Conservation (phyloP, 2,113 vertebrate species). For the Tor tambroides region DNA sequence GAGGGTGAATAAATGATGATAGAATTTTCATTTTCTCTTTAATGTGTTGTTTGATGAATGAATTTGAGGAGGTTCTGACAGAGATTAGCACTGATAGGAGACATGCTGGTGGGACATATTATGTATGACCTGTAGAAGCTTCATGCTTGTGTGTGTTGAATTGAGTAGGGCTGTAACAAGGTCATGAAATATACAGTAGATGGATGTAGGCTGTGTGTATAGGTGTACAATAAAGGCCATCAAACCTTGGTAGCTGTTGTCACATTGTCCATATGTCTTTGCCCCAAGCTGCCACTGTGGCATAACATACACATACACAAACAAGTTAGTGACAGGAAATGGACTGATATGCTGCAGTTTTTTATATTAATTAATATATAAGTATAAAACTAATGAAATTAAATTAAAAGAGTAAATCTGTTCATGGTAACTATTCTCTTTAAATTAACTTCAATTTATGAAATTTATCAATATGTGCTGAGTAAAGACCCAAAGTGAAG, state of each 20-base stretch:
- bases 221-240: neutral
- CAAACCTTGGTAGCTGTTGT: slow-evolving; percentile 46
- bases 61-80: neutral
- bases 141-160: neutral
- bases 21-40: neutral
- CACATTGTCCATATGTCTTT: slow-evolving; percentile 51
- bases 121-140: neutral
- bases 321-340: neutral
- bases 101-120: neutral
- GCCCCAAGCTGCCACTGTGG: slow-evolving; percentile 40
- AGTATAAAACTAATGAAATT: too few species aligned
- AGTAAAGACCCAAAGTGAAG: neutral
- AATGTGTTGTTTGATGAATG: neutral
- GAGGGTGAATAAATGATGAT: neutral
- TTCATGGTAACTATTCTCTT: neutral
- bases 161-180: slow-evolving; percentile 14
- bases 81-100: slow-evolving; percentile 28
- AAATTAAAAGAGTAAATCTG: too few species aligned
- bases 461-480: neutral
- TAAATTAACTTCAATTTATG: neutral
- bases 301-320: slow-evolving; percentile 29
- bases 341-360: neutral
- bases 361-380: too few species aligned
- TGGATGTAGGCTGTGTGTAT: slow-evolving; percentile 29
- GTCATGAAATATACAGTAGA: slow-evolving; percentile 50